Evolutionary conservation across 2,113 vertebrate species (phyloP).

Genomic region (Ardeotis arabs): DNA sequence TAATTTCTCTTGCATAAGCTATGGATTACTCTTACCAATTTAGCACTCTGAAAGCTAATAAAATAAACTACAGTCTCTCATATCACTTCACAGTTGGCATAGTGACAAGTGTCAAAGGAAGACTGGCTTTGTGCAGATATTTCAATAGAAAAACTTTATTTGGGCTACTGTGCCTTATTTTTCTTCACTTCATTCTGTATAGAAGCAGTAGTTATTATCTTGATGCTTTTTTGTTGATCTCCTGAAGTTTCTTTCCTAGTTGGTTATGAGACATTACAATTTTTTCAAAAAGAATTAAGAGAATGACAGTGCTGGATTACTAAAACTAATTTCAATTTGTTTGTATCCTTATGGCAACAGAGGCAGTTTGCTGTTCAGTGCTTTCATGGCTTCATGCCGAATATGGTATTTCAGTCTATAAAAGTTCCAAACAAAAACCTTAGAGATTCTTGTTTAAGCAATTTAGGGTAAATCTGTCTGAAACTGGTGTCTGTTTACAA

Average conservation of each 20-base stretch:
- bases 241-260: neutral
- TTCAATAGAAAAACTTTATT: neutral
- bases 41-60: neutral
- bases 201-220: neutral
- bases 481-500: neutral
- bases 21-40: neutral
- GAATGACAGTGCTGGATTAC: neutral
- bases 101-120: neutral
- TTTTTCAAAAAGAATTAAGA: neutral
- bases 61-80: neutral
- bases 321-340: neutral
- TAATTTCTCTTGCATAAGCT: neutral
- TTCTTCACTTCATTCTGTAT: neutral
- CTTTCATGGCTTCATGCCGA: neutral
- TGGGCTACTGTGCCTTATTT: neutral
- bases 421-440: neutral
- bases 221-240: neutral
- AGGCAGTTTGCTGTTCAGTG: neutral
- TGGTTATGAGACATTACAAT: neutral
- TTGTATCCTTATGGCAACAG: neutral
- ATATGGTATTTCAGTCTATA: neutral
- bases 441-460: neutral
- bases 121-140: neutral
- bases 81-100: neutral
- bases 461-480: neutral